Evolutionary conservation across 1,140 invertebrate species (phyloP), one percentile per base, ranked within the genome.

Genomic region (Drosophila subpulchrella): DNA sequence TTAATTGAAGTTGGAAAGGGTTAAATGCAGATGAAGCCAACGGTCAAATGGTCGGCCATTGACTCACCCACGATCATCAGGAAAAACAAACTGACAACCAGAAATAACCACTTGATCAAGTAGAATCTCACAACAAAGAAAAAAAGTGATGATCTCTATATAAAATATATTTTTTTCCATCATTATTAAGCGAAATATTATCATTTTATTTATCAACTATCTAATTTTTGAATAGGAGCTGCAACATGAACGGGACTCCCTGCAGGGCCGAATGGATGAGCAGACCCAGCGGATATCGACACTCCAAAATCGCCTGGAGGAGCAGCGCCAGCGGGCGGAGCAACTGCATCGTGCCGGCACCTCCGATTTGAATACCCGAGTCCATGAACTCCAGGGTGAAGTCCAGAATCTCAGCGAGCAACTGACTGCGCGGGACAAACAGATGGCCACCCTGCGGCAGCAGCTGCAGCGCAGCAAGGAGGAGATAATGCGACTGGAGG

Each of bases 181-280:
- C n/a, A n/a, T n/a, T n/a, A n/a, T n/a, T n/a, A n/a, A n/a, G n/a
- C n/a, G n/a, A n/a, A n/a, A n/a, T n/a, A n/a, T n/a, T n/a, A n/a
- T n/a, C n/a, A n/a, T n/a, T n/a, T n/a, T n/a, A n/a, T n/a, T n/a
- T n/a, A n/a, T n/a, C n/a, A n/a, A n/a, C n/a, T n/a, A n/a, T n/a
- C n/a, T n/a, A n/a, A n/a, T n/a, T n/a, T n/a, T n/a, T n/a, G n/a
- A 86, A 97, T 3, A 34, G 96, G 96, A 97, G 92, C 92, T 97
- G 41, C 94, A 95, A 74, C 95, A 95, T 42, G 96, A 97, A 80
- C 95, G 96, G 20, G 96, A 97, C 77, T 95, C 96, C 32, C 92
- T 97, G 47, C 96, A 97, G 88, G 94, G 96, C 71, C 95, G 95
- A 44, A 95, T 96, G 70, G 96, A 96, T 27, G 96, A 97, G 83